Base-by-base conservation (phyloP, 1,140 invertebrate genomes). In the Brachionus rubens region DNA sequence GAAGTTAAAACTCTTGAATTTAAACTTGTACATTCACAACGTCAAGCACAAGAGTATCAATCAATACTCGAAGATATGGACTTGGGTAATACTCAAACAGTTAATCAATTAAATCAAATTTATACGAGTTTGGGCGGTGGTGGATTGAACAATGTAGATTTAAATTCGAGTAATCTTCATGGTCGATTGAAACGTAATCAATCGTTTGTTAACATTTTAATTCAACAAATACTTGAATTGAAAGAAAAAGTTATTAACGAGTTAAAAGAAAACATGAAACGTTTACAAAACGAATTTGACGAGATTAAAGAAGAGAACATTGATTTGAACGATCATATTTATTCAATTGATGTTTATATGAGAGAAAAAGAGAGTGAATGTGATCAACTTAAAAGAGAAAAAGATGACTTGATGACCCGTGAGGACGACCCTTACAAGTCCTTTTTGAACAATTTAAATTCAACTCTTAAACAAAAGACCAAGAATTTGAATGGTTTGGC, bases 281-380 rank as follows among this genome's bases (percentile, higher is more conserved):
- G 10, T 0, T 1, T 50, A 12, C 19, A 48, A 28, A 26, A 19
- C 9, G 68, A 72, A n/a, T 28, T 30, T 19, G 30, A 50, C 21
- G 68, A 47, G 4, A 5, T 72, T 10, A 72, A 72, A 40, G 68
- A 50, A 12, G 68, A 72, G 50, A 72, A 72, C 4, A 36, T 50
- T 16, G 68, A 72, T 16, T 10, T 72, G 12, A 54, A 54, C 5
- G 68, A 72, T 28, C 68, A 72, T 36, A 72, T 72, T 16, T 72
- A 72, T 26, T 72, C 68, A 36, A 54, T 72, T 50, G 68, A 72
- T 72, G 68, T 72, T 3, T 72, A 72, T 16, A 72, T 72, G 68
- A 21, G 68, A 19, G 68, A 72, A 54, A 72, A 72, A 72, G 68
- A 72, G 28, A 46, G 46, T 16, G 30, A 72, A 24, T 72, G 68